These are phyloP conservation scores for Plebejus melissa DNA, from an alignment of 2,888 invertebrate genomes.

Conservation along the genomic window DNA sequence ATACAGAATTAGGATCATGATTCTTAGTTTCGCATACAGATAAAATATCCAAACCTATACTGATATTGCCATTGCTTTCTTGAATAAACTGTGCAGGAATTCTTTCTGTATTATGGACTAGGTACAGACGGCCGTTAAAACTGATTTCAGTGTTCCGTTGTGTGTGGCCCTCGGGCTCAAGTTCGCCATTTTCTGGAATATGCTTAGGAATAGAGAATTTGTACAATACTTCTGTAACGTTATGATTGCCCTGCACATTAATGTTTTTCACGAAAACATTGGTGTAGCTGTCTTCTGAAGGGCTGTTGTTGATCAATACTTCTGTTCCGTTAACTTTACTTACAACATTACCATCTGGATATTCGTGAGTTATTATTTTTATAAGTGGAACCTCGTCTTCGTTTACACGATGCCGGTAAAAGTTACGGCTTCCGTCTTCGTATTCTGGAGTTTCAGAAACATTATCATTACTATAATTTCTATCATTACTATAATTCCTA, in stretches of 20 bases:
- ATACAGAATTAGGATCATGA: constrained; percentile 30
- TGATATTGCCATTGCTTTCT: constrained; percentile 41
- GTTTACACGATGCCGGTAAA: not conserved
- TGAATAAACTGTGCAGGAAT: constrained; percentile 48
- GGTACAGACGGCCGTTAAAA: constrained; percentile 42
- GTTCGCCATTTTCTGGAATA: not conserved
- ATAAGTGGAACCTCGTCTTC: constrained; percentile 40
- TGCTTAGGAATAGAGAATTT: not conserved
- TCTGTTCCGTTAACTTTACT: constrained; percentile 45
- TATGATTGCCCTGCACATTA: not conserved
- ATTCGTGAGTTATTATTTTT: constrained; percentile 45
- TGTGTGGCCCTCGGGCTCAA: not conserved
- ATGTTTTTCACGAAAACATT: constrained; percentile 6
- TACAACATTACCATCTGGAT: constrained; percentile 42
- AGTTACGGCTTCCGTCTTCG: not conserved
- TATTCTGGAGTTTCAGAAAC: not conserved
- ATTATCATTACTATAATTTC: not conserved
- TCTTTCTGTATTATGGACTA: constrained; percentile 39
- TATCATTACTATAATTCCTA: not conserved
- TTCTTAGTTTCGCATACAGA: constrained; percentile 41
- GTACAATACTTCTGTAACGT: constrained; percentile 1
- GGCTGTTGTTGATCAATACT: constrained; percentile 41
- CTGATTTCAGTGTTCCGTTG: not conserved
- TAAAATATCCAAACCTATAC: constrained; percentile 44
- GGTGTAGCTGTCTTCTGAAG: not conserved